A percentile compares a stretch with the other conserved stretches of the same genome.
Conservation (phyloP, 1,140 invertebrate genomes). For the Elysia chlorotica region DNA sequence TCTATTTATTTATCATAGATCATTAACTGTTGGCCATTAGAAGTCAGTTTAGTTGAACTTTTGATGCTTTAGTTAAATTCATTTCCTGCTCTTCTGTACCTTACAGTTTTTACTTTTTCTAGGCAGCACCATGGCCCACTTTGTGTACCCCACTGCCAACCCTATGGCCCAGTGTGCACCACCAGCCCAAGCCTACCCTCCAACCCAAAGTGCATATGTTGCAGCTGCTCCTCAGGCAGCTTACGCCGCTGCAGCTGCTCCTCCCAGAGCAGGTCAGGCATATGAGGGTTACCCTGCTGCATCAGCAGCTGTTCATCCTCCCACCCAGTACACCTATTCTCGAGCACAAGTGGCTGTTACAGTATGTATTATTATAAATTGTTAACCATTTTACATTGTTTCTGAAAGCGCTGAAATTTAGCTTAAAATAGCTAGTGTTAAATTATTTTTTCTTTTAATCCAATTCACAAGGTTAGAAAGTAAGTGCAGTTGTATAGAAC, state of each 20-base stretch:
- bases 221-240: constrained; percentile 69
- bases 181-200: constrained; percentile 68
- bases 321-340: constrained; percentile 57
- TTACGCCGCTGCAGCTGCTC: constrained; percentile 52
- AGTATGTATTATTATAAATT: too few relatives aligned
- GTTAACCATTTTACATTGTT: too few relatives aligned
- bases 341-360: constrained; percentile 56
- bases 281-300: constrained; percentile 58
- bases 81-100: neutral
- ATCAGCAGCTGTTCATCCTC: constrained; percentile 46
- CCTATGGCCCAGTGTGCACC: constrained; percentile 46
- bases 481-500: too few relatives aligned
- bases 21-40: neutral
- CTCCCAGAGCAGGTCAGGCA: constrained; percentile 49
- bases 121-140: constrained; percentile 47
- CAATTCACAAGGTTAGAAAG: too few relatives aligned
- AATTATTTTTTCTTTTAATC: too few relatives aligned
- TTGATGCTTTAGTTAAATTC: neutral
- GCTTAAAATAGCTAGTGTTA: too few relatives aligned
- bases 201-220: constrained; percentile 79
- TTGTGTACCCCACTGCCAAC: constrained; percentile 55
- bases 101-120: neutral
- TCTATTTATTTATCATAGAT: neutral
- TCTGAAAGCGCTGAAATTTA: too few relatives aligned
- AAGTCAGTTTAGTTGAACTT: neutral